phyloP scores from a whole-genome alignment of 2,797 vertebrate species.

The Numenius phaeopus region DNA sequence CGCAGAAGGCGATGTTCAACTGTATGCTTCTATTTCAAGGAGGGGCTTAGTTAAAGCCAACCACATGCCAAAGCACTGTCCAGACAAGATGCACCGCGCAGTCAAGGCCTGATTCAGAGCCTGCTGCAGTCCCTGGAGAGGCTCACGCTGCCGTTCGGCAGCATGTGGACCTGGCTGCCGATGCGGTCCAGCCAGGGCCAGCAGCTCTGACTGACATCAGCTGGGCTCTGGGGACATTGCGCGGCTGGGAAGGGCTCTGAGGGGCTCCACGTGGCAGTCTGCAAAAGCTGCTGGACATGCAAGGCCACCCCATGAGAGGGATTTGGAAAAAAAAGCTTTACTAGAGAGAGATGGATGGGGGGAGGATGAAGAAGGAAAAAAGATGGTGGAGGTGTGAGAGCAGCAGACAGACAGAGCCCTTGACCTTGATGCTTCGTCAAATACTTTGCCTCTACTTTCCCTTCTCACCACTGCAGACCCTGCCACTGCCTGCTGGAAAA shows the following conservation, averaged over 20 bases:
- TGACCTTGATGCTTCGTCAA: neutral
- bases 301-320: neutral
- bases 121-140: neutral
- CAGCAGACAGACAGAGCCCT: neutral
- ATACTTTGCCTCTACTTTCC: neutral
- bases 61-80: neutral
- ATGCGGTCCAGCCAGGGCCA: neutral
- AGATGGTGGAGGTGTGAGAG: neutral
- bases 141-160: neutral
- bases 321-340: neutral
- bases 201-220: neutral
- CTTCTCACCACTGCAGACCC: accelerated
- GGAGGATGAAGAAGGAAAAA: neutral
- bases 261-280: constrained; percentile 5
- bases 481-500: neutral
- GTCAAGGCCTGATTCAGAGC: neutral
- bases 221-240: neutral
- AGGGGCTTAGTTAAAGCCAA: neutral
- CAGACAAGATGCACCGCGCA: neutral
- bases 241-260: accelerated
- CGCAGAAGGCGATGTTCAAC: neutral
- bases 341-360: neutral
- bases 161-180: neutral
- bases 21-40: neutral
- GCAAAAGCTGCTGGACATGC: neutral